phyloP scores from a whole-genome alignment of 2,797 vertebrate genomes.

The Bradypodion pumilum region DNA sequence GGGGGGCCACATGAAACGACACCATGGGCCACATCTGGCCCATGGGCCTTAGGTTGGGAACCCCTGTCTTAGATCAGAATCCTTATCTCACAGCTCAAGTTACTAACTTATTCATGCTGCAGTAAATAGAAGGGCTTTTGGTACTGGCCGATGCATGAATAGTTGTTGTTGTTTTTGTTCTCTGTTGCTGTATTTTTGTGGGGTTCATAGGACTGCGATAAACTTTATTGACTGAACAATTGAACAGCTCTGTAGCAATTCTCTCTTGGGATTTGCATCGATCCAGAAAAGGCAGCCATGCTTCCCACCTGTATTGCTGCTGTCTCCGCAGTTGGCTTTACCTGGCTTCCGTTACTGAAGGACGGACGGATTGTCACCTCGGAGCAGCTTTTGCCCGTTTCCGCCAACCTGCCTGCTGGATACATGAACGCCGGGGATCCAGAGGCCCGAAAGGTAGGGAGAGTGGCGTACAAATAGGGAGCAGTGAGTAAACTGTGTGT shows the following conservation, averaged over 20 bases:
- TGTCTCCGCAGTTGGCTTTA: constrained; percentile 85
- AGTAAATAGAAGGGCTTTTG: too few species aligned
- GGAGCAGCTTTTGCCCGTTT: constrained; percentile 87
- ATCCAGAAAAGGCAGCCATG: fast-evolving
- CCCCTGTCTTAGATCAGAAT: too few species aligned
- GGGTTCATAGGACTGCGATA: too few species aligned
- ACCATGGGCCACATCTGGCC: too few species aligned
- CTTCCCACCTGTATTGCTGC: not conserved
- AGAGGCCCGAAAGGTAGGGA: constrained; percentile 84
- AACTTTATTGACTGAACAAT: not conserved
- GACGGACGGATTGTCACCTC: constrained; percentile 87
- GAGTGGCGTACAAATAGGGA: not conserved
- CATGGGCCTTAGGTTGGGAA: too few species aligned
- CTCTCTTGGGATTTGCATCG: not conserved
- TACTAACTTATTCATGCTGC: too few species aligned
- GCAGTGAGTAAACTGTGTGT: fast-evolving
- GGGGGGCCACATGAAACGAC: too few species aligned
- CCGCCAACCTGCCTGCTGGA: constrained; percentile 85
- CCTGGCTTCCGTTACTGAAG: constrained; percentile 89
- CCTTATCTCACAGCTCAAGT: too few species aligned
- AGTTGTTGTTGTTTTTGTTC: too few species aligned
- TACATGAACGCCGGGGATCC: constrained; percentile 83
- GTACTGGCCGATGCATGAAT: too few species aligned
- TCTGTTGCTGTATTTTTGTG: too few species aligned
- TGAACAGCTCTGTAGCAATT: not conserved